These are phyloP conservation scores for Oppia nitens DNA, from an alignment of 1,140 invertebrate genomes.

Conservation along the genomic window DNA sequence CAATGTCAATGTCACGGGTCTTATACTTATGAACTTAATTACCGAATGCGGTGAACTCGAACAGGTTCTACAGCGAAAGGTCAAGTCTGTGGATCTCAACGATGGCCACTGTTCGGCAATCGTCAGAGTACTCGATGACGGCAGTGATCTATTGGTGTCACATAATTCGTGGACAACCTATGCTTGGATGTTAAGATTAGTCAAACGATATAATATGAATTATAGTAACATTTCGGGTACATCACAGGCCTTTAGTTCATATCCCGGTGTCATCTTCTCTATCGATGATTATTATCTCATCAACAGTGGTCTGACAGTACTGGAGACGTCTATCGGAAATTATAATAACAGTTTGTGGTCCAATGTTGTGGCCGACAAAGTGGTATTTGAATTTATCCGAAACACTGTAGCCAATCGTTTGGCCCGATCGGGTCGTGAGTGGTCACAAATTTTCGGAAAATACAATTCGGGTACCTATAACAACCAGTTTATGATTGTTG, in stretches of 20 bases:
- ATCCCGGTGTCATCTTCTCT: constrained; percentile 67
- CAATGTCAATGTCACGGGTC: not conserved
- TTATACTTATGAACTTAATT: constrained; percentile 5
- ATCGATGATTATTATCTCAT: constrained; percentile 70
- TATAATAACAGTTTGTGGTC: constrained; percentile 42
- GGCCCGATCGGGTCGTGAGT: constrained; percentile 46
- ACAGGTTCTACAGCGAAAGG: not conserved
- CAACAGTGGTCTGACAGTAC: constrained; percentile 42
- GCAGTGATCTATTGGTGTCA: constrained; percentile 39
- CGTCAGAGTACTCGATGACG: constrained; percentile 38
- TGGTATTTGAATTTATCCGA: constrained; percentile 56
- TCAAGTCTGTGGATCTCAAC: constrained; percentile 20
- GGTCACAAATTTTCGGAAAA: constrained; percentile 40
- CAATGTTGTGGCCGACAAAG: constrained; percentile 36
- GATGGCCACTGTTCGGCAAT: constrained; percentile 41
- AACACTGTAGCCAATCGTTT: constrained; percentile 72
- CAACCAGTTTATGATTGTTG: constrained; percentile 72
- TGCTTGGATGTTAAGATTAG: constrained; percentile 63
- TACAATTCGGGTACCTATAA: constrained; percentile 66
- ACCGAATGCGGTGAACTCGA: constrained; percentile 8
- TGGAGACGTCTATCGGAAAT: constrained; percentile 58
- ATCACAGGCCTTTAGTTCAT: constrained; percentile 61
- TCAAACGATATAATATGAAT: constrained; percentile 59
- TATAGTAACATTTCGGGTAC: constrained; percentile 38
- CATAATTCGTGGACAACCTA: constrained; percentile 58